A percentile compares a stretch with the other conserved stretches of the same genome.
phyloP scores from a whole-genome alignment of 2,888 invertebrate genomes.

The Sphaerophoria taeniata region DNA sequence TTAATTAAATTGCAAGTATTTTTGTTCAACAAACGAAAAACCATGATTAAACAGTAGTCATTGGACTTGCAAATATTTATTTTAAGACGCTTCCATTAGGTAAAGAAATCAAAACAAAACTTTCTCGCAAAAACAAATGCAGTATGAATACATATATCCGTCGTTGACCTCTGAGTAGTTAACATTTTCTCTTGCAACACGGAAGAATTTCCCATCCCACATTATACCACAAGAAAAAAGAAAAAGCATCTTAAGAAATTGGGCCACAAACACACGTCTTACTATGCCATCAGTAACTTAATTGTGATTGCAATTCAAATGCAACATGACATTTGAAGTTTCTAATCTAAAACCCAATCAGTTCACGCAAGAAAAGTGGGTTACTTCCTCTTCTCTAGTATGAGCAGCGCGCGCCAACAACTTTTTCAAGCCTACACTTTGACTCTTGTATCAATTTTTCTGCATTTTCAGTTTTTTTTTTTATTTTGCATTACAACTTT shows the following conservation, averaged over 20 bases:
- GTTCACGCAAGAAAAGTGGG: conserved; percentile 30
- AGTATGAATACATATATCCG: too few relatives aligned
- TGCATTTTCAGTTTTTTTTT: neutral
- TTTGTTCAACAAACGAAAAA: too few relatives aligned
- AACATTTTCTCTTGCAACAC: conserved; percentile 45
- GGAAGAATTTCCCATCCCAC: conserved; percentile 17
- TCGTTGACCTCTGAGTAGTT: neutral
- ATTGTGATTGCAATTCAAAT: conserved; percentile 28
- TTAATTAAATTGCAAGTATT: too few relatives aligned
- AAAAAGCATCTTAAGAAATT: conserved; percentile 10
- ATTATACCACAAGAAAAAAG: conserved; percentile 19
- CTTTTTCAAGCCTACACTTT: conserved; percentile 34
- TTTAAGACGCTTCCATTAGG: too few relatives aligned
- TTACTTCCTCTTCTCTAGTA: conserved; percentile 39
- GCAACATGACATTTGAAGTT: conserved; percentile 34
- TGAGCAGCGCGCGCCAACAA: conserved; percentile 12
- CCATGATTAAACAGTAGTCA: too few relatives aligned
- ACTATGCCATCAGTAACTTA: conserved; percentile 8
- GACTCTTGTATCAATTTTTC: conserved; percentile 4
- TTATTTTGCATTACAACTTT: conserved; percentile 24
- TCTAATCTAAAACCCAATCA: conserved; percentile 35
- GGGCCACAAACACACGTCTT: neutral
- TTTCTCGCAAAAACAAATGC: too few relatives aligned
- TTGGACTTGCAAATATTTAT: too few relatives aligned
- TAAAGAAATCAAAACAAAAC: too few relatives aligned